Base-by-base conservation (phyloP, 2,797 vertebrate species). In the Schizothorax lantsangensis region DNA sequence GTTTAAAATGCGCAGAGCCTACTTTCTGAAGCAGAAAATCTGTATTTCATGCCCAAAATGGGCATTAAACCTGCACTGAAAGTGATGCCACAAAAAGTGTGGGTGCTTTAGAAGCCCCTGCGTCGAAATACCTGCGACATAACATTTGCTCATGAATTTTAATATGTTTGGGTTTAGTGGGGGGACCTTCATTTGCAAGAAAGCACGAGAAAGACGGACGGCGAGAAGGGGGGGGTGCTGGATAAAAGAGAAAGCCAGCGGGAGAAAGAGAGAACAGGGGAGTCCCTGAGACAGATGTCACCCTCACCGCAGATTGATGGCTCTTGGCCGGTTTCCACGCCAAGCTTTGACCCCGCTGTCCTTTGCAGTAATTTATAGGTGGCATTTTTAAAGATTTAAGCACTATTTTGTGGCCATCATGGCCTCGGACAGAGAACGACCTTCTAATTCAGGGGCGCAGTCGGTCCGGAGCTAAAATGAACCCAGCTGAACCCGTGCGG, bases 341-440 rank as follows among this genome's bases (percentile, higher is more conserved):
- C 91, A 92, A 91, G 93, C 93, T 94, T 90, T 95, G 95, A 95
- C 95, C 95, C 91, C 89, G 92, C 93, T 92, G 95, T 96, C 95
- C 95, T 95, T 92, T 95, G 95, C 92, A 93, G 92, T 95, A 95
- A 95, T 95, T 96, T 95, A 95, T 95, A 93, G 94, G 92, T 93
- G 93, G 92, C 91, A 85, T 94, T 95, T 96, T 94, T 91, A 93
- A 93, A 95, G 94, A 95, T 95, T 95, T 95, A 96, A 95, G 92
- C 92, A 91, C 94, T 91, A 93, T 93, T 93, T 91, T 90, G 92
- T 93, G 94, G 92, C 94, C 93, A 94, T 94, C 93, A 92, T 92
- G 90, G 93, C 92, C 89, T 49, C 66, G 92, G 92, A 93, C 89
- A 89, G 88, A 91, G 89, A 89, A 92, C 92, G 93, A 95, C 95